phyloP scores from a whole-genome alignment of 2,888 invertebrate species.

The Silvanus unidentatus region DNA sequence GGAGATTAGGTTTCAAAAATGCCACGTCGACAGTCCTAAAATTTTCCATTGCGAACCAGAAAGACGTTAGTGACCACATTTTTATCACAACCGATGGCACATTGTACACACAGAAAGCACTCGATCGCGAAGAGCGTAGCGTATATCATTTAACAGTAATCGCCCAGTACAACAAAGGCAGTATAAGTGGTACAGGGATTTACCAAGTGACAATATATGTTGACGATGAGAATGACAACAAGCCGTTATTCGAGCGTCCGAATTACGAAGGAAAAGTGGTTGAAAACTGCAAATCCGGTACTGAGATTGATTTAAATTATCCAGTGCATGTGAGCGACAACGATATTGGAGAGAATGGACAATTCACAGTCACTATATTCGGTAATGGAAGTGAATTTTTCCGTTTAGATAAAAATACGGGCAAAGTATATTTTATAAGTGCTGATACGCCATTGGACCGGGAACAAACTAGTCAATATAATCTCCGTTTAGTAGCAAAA shows the following conservation, averaged over 20 bases:
- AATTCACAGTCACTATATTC: conserved; percentile 62
- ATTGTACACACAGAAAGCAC: conserved; percentile 66
- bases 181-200: conserved; percentile 61
- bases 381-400: conserved; percentile 75
- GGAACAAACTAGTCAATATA: conserved; percentile 64
- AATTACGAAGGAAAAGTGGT: conserved; percentile 70
- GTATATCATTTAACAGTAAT: conserved; percentile 73
- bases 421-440: conserved; percentile 56
- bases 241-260: conserved; percentile 68
- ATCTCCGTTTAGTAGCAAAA: conserved; percentile 66
- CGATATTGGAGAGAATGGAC: conserved; percentile 63
- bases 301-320: conserved; percentile 63
- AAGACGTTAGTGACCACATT: conserved; percentile 73
- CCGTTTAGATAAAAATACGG: conserved; percentile 58
- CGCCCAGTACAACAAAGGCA: conserved; percentile 67
- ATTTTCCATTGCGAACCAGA: conserved; percentile 76
- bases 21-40: conserved; percentile 47
- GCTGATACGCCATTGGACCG: conserved; percentile 56
- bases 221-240: conserved; percentile 82
- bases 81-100: conserved; percentile 73
- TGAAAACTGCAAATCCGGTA: conserved; percentile 69
- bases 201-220: conserved; percentile 76
- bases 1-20: conserved; percentile 59
- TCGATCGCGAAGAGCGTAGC: conserved; percentile 71
- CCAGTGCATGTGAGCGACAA: conserved; percentile 66